A percentile compares a stretch with the other conserved stretches of the same genome.
Evolutionary conservation across 2,113 vertebrate species (phyloP).

Genomic region (Telmatochromis brichardi): DNA sequence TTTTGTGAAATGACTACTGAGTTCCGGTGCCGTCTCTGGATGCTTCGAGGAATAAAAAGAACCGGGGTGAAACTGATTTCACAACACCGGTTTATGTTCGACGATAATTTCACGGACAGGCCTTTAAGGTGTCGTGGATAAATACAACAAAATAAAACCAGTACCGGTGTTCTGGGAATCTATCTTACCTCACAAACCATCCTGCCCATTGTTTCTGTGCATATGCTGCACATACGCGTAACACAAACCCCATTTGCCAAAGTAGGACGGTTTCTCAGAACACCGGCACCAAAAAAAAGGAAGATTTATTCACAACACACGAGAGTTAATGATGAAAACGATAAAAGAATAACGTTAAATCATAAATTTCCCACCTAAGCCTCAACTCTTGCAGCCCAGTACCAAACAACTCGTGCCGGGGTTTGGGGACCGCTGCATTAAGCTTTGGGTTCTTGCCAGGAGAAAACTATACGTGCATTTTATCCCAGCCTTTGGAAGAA

Average conservation of each 20-base stretch:
- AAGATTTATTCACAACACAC: background rate
- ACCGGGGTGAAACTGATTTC: background rate
- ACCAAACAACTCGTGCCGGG: background rate
- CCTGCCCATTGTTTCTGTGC: background rate
- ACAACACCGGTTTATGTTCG: background rate
- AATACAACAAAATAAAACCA: background rate
- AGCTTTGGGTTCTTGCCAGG: background rate
- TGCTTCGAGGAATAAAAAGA: no score
- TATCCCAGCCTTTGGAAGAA: background rate
- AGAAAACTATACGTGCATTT: background rate
- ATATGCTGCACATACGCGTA: background rate
- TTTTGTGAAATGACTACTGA: background rate
- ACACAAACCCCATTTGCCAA: background rate
- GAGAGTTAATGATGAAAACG: background rate
- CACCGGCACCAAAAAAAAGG: background rate
- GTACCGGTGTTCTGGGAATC: background rate
- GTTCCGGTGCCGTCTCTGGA: background rate
- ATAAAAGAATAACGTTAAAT: background rate
- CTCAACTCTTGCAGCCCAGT: background rate
- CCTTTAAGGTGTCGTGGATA: background rate
- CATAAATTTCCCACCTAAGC: background rate
- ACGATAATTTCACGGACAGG: background rate
- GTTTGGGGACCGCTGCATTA: background rate
- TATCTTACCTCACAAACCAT: background rate
- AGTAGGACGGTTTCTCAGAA: background rate